Conservation (phyloP, 2,888 invertebrate genomes). For the Vandiemenella viatica region DNA sequence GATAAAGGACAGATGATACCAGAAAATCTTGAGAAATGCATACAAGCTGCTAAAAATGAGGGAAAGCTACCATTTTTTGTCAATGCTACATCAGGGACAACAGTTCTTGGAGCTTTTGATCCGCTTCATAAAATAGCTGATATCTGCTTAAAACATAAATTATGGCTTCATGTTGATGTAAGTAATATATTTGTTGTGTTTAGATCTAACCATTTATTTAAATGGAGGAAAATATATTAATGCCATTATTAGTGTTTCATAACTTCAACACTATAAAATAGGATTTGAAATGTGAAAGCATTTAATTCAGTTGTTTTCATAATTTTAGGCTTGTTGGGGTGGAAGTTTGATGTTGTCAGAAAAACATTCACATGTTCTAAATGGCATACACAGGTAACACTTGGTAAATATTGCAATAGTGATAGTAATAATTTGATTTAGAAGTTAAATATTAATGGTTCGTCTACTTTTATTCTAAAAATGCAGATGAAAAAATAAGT, state of each 20-base stretch:
- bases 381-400: constrained; percentile 50
- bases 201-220: constrained; percentile 33
- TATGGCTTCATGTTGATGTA: constrained; percentile 78
- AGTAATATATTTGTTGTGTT: constrained; percentile 24
- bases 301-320: background rate
- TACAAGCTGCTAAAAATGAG: constrained; percentile 31
- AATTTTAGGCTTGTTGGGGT: constrained; percentile 59
- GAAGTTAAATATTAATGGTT: no score
- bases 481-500: no score
- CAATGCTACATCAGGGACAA: constrained; percentile 64
- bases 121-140: constrained; percentile 49
- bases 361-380: constrained; percentile 41
- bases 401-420: background rate
- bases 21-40: constrained; percentile 40
- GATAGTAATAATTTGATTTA: background rate
- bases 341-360: constrained; percentile 56
- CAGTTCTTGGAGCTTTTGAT: constrained; percentile 73
- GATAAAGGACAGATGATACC: constrained; percentile 49
- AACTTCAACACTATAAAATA: background rate
- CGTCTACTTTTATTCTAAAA: no score
- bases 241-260: background rate
- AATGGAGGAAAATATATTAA: background rate
- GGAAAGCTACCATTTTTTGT: constrained; percentile 50
- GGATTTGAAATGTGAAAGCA: background rate
- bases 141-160: constrained; percentile 45